Base-by-base conservation (phyloP, 2,113 vertebrate genomes). In the Clarias gariepinus region DNA sequence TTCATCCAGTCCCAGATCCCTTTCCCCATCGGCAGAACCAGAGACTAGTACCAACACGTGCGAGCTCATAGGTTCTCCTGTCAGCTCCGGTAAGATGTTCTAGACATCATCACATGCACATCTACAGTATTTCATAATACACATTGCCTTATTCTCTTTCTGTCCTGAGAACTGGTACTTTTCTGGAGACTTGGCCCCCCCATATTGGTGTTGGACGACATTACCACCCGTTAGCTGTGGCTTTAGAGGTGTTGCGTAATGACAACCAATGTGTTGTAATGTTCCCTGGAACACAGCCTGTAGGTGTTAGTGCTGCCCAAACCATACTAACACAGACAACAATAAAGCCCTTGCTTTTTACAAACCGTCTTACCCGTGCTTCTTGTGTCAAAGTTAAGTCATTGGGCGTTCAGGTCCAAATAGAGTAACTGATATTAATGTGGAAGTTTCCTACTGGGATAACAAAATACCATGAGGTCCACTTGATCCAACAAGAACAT, bases 71-170 rank as follows among this genome's bases (percentile, higher is more conserved):
- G 87, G 94, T 57, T 93, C 91, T 0, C 93, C 96, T 60, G 89
- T 93, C 89, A 91, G 87, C 0, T 92, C 96, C 89, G 97, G 97
- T 98, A 91, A 94, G 94, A 85, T 76, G 60, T 57, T 55, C 41
- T 28, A 69, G 12, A 47, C 4, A 64, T 23, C 9, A 57, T 85
- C 15, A 82, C 64, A 79, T 60, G 41, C 60, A 76, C 30, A 68
- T 58, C 64, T 47, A 78, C 15, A 69, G 15, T 80, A 25, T 33
- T 83, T 47, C 81, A 4, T 87, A 80, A 41, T 60, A 12, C 52
- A 83, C 68, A 25, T 23, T 52, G 12, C 28, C 63, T 82, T 47
- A 15, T 33, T 79, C 52, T 55, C 66, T 47, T 23, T 60, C 30
- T 21, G 58, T 41, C 53, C 33, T 68, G n/a, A 41, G 33, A 36